A percentile compares a stretch with the other conserved stretches of the same genome.
Conservation (phyloP, 2,797 vertebrate species). For the Lycodopsis pacificus region DNA sequence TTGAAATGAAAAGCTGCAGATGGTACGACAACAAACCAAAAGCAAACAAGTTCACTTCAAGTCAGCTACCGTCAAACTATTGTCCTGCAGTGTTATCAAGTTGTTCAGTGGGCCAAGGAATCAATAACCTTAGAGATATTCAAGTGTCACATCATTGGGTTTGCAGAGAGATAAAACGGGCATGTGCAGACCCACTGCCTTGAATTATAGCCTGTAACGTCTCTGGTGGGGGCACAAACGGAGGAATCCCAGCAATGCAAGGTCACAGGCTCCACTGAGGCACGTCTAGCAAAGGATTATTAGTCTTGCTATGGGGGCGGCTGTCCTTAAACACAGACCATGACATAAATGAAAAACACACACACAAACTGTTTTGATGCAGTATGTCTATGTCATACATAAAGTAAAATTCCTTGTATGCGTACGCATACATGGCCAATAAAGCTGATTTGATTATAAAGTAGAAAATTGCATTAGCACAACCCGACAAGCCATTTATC, state of each 20-base stretch:
- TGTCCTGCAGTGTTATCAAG: neutral
- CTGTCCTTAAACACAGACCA: slow-evolving; percentile 54
- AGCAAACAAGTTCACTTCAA: slow-evolving; percentile 48
- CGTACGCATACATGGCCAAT: no score
- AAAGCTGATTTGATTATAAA: neutral
- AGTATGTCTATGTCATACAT: no score
- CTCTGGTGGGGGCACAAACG: slow-evolving; percentile 71
- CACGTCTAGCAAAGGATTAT: slow-evolving; percentile 68
- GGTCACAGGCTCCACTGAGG: slow-evolving; percentile 70
- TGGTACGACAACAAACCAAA: slow-evolving; percentile 29
- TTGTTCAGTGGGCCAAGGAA: neutral
- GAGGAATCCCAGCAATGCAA: slow-evolving; percentile 80
- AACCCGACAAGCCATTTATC: neutral
- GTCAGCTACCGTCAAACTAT: slow-evolving; percentile 3
- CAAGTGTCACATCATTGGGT: slow-evolving; percentile 33
- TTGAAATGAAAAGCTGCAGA: slow-evolving; percentile 45
- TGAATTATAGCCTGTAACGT: slow-evolving; percentile 66
- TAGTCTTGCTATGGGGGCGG: slow-evolving; percentile 56
- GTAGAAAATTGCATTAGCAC: neutral
- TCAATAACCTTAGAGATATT: slow-evolving; percentile 13
- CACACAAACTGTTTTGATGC: neutral
- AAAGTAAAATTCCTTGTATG: no score
- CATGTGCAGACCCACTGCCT: slow-evolving; percentile 37
- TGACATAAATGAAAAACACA: slow-evolving; percentile 31
- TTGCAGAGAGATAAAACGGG: neutral